A percentile compares a stretch with the other conserved stretches of the same genome.
Conservation (phyloP, 1,140 invertebrate species). For the Periplaneta americana region DNA sequence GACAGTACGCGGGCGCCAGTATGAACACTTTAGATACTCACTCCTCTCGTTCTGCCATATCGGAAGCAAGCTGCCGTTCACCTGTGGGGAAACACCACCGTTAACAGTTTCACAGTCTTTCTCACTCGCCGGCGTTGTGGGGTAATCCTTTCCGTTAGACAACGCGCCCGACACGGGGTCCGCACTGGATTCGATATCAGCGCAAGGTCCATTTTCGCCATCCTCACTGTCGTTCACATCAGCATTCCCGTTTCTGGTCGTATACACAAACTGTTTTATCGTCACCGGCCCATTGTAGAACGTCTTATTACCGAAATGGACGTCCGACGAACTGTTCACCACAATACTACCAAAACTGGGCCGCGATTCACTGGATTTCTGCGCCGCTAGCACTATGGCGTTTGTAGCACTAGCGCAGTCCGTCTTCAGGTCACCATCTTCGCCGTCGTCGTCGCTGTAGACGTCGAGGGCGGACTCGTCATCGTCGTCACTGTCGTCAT, state of each 20-base stretch:
- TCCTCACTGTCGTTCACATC: background rate
- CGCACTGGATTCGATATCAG: background rate
- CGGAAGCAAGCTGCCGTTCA: background rate
- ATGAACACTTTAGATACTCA: too few species aligned
- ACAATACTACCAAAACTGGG: conserved; percentile 3
- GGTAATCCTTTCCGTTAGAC: background rate
- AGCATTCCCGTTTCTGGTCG: background rate
- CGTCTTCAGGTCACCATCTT: background rate
- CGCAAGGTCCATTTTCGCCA: too few species aligned
- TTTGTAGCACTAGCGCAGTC: background rate
- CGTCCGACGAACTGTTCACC: conserved; percentile 46
- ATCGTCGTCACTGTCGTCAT: background rate
- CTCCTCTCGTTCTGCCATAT: background rate
- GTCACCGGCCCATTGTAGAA: conserved; percentile 59
- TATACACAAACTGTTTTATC: conserved; percentile 52
- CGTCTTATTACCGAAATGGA: conserved; percentile 58
- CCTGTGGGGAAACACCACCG: background rate
- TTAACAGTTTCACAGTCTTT: background rate
- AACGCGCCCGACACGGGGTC: background rate
- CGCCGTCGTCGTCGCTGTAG: background rate
- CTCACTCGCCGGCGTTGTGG: background rate
- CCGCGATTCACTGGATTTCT: background rate
- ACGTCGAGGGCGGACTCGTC: background rate
- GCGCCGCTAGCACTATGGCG: background rate
- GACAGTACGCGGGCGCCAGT: too few species aligned